Conservation (phyloP, 1,140 invertebrate species). For the Caenorhabditis latens region DNA sequence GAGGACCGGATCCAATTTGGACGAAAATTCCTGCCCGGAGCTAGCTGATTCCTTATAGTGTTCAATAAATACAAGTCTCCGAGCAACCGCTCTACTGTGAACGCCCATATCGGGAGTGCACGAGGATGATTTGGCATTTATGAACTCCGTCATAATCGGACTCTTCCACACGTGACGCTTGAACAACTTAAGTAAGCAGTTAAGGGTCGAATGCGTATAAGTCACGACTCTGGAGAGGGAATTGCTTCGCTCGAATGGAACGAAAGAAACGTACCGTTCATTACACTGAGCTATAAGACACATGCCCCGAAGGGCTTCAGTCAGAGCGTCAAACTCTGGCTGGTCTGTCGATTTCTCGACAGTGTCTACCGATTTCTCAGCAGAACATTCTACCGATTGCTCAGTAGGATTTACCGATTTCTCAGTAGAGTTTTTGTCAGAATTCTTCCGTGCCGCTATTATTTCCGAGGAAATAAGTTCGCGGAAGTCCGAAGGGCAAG, state of each 20-base stretch:
- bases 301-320: no score
- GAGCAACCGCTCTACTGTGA: no score
- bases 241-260: no score
- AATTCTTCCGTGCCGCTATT: not conserved
- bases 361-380: not conserved
- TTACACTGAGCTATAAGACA: no score
- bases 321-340: no score
- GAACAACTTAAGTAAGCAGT: no score
- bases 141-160: no score
- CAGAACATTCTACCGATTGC: not conserved
- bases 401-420: not conserved
- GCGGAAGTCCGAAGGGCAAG: not conserved
- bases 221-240: no score
- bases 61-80: not conserved
- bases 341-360: not conserved
- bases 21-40: not conserved
- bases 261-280: no score
- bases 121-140: not conserved
- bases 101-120: no score
- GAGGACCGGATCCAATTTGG: not conserved
- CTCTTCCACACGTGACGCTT: no score
- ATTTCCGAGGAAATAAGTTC: not conserved
- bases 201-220: no score
- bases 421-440: not conserved
- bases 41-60: not conserved